A percentile compares a stretch with the other conserved stretches of the same genome.
phyloP scores from a whole-genome alignment of 1,140 invertebrate genomes.

The Drosophila kurseongensis region DNA sequence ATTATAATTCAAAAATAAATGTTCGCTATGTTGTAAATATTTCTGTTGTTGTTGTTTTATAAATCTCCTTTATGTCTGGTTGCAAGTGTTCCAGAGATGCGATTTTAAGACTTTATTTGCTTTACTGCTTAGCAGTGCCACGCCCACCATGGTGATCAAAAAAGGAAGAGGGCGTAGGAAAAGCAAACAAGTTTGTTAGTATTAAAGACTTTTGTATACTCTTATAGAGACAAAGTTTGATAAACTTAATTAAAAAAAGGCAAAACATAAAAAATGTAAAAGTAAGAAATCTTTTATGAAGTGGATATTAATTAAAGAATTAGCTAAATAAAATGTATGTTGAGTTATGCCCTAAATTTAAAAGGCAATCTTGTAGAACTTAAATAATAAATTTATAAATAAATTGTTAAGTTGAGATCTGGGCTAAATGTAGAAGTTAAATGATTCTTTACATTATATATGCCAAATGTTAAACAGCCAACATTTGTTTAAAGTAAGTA shows the following conservation, averaged over 20 bases:
- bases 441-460: too few species aligned
- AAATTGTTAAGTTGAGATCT: too few species aligned
- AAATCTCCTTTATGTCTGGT: conserved; percentile 31
- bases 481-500: too few species aligned
- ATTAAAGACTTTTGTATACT: neutral
- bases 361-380: too few species aligned
- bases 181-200: too few species aligned
- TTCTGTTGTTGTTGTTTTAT: conserved; percentile 12
- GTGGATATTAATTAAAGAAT: too few species aligned
- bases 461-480: too few species aligned
- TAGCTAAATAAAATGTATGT: too few species aligned
- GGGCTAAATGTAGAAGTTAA: too few species aligned
- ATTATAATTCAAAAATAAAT: conserved; percentile 26
- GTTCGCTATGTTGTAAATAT: conserved; percentile 4
- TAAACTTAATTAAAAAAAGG: neutral
- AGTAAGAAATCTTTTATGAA: neutral
- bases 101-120: conserved; percentile 41
- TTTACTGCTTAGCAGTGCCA: conserved; percentile 29
- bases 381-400: too few species aligned
- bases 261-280: neutral
- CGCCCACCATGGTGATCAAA: conserved; percentile 5
- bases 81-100: conserved; percentile 22
- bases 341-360: too few species aligned
- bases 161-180: neutral
- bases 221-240: neutral